Base-by-base conservation (phyloP, 2,113 vertebrate genomes). In the Mustela lutreola region DNA sequence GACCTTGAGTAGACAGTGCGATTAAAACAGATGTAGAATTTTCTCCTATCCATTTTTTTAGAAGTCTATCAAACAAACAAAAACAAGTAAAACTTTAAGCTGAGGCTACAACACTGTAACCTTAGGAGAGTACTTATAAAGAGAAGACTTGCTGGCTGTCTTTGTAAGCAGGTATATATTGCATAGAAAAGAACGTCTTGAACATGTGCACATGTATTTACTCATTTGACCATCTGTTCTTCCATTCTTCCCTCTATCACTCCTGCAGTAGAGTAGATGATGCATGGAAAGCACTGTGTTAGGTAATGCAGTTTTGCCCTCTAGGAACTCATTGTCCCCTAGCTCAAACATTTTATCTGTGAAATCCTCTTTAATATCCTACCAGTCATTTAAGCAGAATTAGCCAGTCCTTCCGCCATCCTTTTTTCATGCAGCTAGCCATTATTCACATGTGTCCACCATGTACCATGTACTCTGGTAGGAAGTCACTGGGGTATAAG, bases 61-160 rank as follows among this genome's bases (percentile, higher is more conserved):
- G 50, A 36, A 87, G n/a, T 53, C 18, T 94, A 21, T 89, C 22
- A 92, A 86, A 60, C 73, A 92, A 82, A 83, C 83, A 18, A 80
- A 83, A 79, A 48, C 76, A 92, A 91, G 53, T 22, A 94, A 84
- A 94, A 58, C 45, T 62, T 5, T 89, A 78, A 96, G 58, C 21
- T 88, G 12, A 81, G 26, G 39, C 7, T 95, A 73, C 50, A 70
- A 73, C 28, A 62, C 94, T 96, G 91, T 92, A 95, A 83, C 62
- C 6, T 84, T 79, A 90, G 78, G 92, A 94, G 39, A 39, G 79
- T 91, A 36, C 16, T 86, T 92, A 92, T n/a, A 85, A 92, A 58
- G 33, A 84, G 31, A 78, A 93, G n/a, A 87, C 63, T 33, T 94
- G n/a, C 11, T 45, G 0, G 28, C 53, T 31, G 56, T 94, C n/a